Base-by-base conservation (phyloP, 23 tunicate genomes). In the Styela clava region DNA sequence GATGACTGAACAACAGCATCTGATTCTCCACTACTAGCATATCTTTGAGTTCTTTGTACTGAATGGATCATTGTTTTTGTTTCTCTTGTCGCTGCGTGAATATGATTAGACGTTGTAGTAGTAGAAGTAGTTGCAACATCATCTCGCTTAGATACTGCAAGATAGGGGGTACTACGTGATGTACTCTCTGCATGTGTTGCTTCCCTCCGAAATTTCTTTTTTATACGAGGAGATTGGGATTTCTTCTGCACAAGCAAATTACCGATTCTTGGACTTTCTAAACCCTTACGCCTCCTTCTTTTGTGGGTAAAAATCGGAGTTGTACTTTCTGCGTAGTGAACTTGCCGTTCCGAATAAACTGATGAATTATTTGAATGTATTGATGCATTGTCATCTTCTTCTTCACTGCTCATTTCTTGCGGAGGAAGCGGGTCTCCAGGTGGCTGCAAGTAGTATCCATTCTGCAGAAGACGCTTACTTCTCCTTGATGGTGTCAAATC, bases 301-400 rank as follows among this genome's bases (percentile, higher is more conserved):
- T 29, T 76, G 23, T 36, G 32, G 16, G 2, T 18, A 67, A 67
- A 1, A 12, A 27, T 24, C 7, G 64, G 26, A 0, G 32, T 1
- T 3, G 77, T 35, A 2, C 65, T 76, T 27, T 44, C 81, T 26
- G 31, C 0, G 2, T 76, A 76, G 27, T 76, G 52, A 16, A 76
- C 30, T 1, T 12, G 0, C 16, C 81, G 30, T 76, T 76, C 81
- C 21, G 81, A 76, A 76, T 44, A 76, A 1, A 76, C 16, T 0
- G 81, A 76, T 44, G 81, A 76, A 67, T 67, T 67, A 64, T 85
- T 81, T 22, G 88, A 84, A 37, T 84, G 84, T 7, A 84, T 26
- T 1, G 88, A 84, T 7, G 83, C 78, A 2, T 73, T 81, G 63
- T 89, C 95, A 89, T 89, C 95, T 30, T 89, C 89, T 0, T 88